phyloP scores from a whole-genome alignment of 2,113 vertebrate species.

The Psilopsiagon aymara region DNA sequence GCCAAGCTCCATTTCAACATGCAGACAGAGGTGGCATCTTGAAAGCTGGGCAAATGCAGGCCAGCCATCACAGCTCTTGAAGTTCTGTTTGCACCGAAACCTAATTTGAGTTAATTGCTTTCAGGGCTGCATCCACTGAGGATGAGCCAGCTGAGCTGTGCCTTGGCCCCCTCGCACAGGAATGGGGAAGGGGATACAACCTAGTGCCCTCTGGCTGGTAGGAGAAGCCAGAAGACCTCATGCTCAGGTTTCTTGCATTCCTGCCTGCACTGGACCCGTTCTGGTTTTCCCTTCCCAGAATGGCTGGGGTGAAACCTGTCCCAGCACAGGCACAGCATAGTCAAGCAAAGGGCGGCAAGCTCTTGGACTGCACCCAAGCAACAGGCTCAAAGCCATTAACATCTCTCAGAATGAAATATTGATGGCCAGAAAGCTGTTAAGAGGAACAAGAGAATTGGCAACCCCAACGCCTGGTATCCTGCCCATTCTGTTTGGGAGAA shows the following conservation, averaged over 20 bases:
- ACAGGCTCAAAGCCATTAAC: not conserved
- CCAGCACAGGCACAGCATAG: rapidly evolving
- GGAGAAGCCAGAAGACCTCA: not conserved
- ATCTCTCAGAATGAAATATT: not conserved
- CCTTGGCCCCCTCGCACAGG: not conserved
- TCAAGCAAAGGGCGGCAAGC: not conserved
- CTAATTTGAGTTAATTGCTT: not conserved
- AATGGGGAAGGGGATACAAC: not conserved
- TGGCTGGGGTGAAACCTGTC: not conserved
- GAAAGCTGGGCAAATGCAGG: not conserved
- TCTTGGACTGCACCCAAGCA: not conserved
- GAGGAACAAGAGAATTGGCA: not conserved
- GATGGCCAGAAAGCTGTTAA: constrained; percentile 17
- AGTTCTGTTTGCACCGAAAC: not conserved
- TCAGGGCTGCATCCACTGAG: not conserved
- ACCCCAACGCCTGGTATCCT: not conserved
- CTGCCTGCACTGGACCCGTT: not conserved
- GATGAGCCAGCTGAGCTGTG: rapidly evolving
- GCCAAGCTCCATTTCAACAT: not conserved
- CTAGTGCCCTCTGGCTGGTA: rapidly evolving
- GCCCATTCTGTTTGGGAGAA: not conserved
- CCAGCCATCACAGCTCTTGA: not conserved
- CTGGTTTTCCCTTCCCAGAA: not conserved
- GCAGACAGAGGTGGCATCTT: not conserved
- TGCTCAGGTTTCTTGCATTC: not conserved